Base-by-base conservation (phyloP, 2,797 vertebrate species). In the Nannoperca obscura region DNA sequence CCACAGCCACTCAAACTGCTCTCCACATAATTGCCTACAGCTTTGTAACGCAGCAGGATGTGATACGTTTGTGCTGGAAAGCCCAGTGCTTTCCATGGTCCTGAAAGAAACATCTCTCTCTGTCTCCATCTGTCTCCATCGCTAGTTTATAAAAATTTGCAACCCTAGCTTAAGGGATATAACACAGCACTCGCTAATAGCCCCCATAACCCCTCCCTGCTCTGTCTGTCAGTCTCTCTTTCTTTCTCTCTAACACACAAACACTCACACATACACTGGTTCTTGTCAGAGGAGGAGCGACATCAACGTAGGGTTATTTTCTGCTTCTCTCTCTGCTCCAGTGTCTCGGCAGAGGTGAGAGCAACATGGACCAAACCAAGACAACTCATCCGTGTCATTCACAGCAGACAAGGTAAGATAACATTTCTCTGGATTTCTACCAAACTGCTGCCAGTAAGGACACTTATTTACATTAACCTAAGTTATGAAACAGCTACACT, bases 281-380 rank as follows among this genome's bases (percentile, higher is more conserved):
- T 85, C 78, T 82, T 74, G 75, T 82, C 88, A 91, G 88, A 92
- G 91, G 91, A 90, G 93, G 93, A 87, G 92, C 74, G 8, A 74
- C 88, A 83, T 87, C 84, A 62, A 52, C 60, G 65, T 57, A 47
- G 49, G 71, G 66, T 78, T 83, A 74, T 81, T 82, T 76, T 89
- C 67, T 78, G 78, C 85, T 44, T 59, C 75, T 79, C 73, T 80
- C 65, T 81, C 64, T 42, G 73, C 70, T 82, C 59, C 80, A 84
- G 71, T 83, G 82, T 76, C 72, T 78, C 11, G 0, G 72, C 70
- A 84, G 64, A 77, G 78, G 78, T 82, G 79, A 86, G 63, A 85
- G 70, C 55, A 89, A 83, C 71, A 93, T 92, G 93, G 91, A 87
- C 20, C 50, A 80, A 85, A 85, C 76, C 50, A 49, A 75, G 71